Evolutionary conservation across 2,888 invertebrate species (phyloP), one percentile per base, ranked within the genome.

Genomic region (Agrotis segetum): DNA sequence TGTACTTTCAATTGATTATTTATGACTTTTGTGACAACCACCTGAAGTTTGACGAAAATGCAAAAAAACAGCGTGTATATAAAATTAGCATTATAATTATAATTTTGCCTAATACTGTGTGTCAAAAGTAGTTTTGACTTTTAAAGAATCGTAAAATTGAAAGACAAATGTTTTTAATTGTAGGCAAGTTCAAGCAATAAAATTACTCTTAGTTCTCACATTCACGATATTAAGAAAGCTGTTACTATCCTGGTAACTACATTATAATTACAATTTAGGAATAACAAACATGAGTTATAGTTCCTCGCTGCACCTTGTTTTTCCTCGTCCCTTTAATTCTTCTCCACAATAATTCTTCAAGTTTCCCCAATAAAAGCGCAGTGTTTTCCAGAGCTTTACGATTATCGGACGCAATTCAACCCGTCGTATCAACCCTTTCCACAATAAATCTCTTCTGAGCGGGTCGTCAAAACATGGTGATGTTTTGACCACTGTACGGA

Each of bases 391-490:
- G 70, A 71, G 66, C 44, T 74, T 61, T 63, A 67, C 50, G 55
- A 49, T 34, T 59, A 53, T 50, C 40, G 34, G 65, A 77, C 13
- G 44, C 62, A 60, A 60, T 81, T 77, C 47, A 53, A 56, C 29
- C 53, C 47, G 44, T 64, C 13, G 11, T 29, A 70, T 56, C 60
- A 67, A 68, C 55, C 68, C 79, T 71, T 82, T 53, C n/a, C 11
- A 60, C 55, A n/a, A 74, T 81, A 82, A 81, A 62, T 75, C 70
- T 79, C 46, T 53, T 60, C 14, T 61, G 53, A 52, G 50, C 73
- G 58, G 74, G 55, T 73, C 62, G 64, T 75, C 82, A 84, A 82
- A 83, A 84, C 73, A 84, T 67, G 62, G 61, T 62, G 69, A 60
- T 56, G 29, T 46, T 81, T 40, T 5, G 6, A n/a, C 14, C 72